These are phyloP conservation scores for Andrena flavipes DNA, from an alignment of 2,888 invertebrate genomes.

Conservation along the genomic window DNA sequence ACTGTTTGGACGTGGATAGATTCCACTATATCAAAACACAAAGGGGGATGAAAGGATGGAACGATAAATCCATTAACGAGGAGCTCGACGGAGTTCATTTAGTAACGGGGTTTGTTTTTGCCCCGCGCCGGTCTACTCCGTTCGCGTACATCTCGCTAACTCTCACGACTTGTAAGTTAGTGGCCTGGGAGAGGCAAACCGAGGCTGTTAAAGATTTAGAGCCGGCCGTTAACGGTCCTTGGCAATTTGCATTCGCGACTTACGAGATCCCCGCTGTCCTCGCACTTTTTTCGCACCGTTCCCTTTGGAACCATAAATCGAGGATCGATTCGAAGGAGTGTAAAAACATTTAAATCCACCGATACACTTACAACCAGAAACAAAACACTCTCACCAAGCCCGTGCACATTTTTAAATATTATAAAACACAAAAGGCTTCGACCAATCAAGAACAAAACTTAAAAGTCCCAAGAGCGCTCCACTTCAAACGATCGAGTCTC, in stretches of 20 bases:
- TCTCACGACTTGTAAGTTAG: constrained; percentile 75
- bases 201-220: constrained; percentile 75
- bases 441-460: too few species aligned
- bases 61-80: constrained; percentile 62
- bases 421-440: too few species aligned
- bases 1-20: neutral
- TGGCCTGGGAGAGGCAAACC: constrained; percentile 72
- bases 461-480: too few species aligned
- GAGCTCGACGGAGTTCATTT: constrained; percentile 61
- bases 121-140: constrained; percentile 37
- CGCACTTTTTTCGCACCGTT: constrained; percentile 13
- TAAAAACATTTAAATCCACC: too few species aligned
- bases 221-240: constrained; percentile 74
- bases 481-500: neutral
- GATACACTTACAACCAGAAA: too few species aligned
- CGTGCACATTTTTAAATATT: too few species aligned
- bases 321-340: too few species aligned
- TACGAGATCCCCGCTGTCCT: constrained; percentile 54
- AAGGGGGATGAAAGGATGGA: neutral
- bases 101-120: constrained; percentile 72
- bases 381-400: too few species aligned
- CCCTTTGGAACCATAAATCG: too few species aligned
- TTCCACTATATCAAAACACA: neutral
- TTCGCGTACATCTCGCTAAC: constrained; percentile 58
- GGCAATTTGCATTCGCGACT: constrained; percentile 74